phyloP scores from a whole-genome alignment of 2,113 vertebrate genomes.

The Chelonoidis abingdonii region DNA sequence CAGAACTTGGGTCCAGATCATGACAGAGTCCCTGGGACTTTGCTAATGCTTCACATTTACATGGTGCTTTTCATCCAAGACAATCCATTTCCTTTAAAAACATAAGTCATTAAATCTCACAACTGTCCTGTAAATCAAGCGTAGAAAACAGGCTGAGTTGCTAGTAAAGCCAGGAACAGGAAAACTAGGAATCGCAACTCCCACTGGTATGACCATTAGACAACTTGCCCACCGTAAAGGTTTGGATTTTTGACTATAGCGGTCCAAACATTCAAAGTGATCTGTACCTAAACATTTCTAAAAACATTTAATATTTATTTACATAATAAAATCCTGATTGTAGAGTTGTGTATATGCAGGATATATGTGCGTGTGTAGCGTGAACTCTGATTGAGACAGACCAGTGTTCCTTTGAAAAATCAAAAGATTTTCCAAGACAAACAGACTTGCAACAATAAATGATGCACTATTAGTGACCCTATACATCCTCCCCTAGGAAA shows the following conservation, averaged over 20 bases:
- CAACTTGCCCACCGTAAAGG: background rate
- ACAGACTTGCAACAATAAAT: background rate
- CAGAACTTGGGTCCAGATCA: background rate
- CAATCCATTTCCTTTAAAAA: background rate
- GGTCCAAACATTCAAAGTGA: background rate
- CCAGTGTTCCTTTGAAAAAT: background rate
- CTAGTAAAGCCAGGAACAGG: background rate
- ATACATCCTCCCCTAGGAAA: background rate
- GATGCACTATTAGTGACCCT: background rate
- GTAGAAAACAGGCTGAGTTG: background rate
- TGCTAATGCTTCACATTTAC: background rate
- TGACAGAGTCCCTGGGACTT: background rate
- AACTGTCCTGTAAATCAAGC: background rate
- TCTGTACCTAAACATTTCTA: background rate
- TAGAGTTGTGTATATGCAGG: background rate
- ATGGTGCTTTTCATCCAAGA: background rate
- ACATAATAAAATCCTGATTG: background rate
- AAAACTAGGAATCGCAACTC: background rate
- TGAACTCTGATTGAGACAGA: background rate
- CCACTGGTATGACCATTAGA: background rate
- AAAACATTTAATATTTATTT: background rate
- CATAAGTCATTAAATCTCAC: background rate
- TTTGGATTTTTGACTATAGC: background rate
- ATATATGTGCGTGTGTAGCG: background rate
- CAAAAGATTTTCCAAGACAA: background rate